These are phyloP conservation scores for Nasonovia ribisnigri DNA, from an alignment of 2,888 invertebrate species.

Conservation along the genomic window DNA sequence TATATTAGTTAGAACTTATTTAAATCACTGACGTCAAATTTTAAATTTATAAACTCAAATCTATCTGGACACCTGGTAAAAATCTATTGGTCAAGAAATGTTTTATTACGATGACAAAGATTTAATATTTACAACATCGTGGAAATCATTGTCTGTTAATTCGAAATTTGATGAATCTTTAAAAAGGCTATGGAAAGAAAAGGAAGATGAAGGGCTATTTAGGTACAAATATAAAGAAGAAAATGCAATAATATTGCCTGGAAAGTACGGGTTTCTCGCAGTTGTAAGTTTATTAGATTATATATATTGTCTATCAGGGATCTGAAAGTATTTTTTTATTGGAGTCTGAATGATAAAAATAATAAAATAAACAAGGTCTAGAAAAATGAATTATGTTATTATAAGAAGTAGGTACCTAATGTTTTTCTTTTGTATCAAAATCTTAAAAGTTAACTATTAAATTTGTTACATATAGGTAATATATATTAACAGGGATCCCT, in stretches of 20 bases:
- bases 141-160: not conserved
- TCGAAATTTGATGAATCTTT: constrained; percentile 66
- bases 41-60: not conserved
- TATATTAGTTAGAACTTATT: not conserved
- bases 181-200: constrained; percentile 60
- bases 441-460: no score
- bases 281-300: constrained; percentile 38
- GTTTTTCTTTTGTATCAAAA: not conserved
- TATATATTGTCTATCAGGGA: not conserved
- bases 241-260: constrained; percentile 51
- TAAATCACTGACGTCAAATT: not conserved
- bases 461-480: no score
- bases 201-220: constrained; percentile 63
- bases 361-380: not conserved
- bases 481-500: no score
- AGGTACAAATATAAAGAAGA: constrained; percentile 66
- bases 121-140: constrained; percentile 50
- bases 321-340: not conserved
- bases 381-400: not conserved
- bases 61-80: not conserved
- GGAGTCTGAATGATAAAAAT: not conserved
- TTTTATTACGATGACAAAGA: constrained; percentile 55
- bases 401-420: not conserved
- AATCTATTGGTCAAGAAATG: constrained; percentile 15
- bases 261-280: constrained; percentile 65